Evolutionary conservation across 92 coral and sea anemone species (phyloP).

Genomic region (Porites rus): DNA sequence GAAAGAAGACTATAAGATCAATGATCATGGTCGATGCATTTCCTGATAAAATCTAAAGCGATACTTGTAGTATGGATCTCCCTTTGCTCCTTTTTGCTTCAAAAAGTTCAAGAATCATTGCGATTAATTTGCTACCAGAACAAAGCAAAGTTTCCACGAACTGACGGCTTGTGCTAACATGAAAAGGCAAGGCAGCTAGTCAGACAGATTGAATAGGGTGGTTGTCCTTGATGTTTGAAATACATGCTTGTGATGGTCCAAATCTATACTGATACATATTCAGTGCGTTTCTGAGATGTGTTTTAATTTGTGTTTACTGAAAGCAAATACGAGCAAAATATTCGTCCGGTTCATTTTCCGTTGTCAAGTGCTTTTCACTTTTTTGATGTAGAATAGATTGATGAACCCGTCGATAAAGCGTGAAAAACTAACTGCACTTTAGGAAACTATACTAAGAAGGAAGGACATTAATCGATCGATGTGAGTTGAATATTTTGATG

Average conservation of each 20-base stretch:
- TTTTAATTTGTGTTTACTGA: constrained; percentile 16
- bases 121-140: not conserved
- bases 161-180: not conserved
- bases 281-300: constrained; percentile 19
- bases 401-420: constrained; percentile 25
- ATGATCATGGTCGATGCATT: constrained; percentile 11
- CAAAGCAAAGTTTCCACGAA: not conserved
- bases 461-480: not conserved
- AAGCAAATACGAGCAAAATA: constrained; percentile 29
- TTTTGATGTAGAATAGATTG: constrained; percentile 25
- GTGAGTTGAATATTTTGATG: constrained; percentile 11
- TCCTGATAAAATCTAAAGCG: constrained; percentile 39
- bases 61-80: constrained; percentile 14
- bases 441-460: not conserved
- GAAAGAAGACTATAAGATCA: constrained; percentile 20
- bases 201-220: not conserved
- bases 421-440: constrained; percentile 28
- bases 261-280: not conserved
- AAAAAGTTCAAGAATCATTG: constrained; percentile 10
- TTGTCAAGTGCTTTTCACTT: constrained; percentile 19
- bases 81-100: not conserved
- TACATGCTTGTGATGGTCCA: constrained; percentile 4
- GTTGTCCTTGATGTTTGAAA: not conserved
- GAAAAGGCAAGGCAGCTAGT: not conserved
- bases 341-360: constrained; percentile 40